A percentile compares a stretch with the other conserved stretches of the same genome.
phyloP scores from a whole-genome alignment of 2,113 vertebrate genomes.

The Ictalurus punctatus region DNA sequence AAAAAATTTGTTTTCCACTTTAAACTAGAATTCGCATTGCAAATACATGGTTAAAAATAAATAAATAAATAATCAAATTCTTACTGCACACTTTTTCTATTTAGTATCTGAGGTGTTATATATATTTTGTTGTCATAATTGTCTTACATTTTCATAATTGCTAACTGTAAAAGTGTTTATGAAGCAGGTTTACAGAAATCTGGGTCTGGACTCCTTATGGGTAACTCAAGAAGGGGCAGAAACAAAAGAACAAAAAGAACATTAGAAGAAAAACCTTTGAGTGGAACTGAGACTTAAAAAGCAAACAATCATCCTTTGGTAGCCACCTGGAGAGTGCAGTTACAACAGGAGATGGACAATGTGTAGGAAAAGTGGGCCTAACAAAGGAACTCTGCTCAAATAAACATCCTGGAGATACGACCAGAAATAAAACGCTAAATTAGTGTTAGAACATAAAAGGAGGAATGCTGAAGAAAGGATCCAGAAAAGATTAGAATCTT shows the following conservation, averaged over 20 bases:
- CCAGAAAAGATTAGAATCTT: not conserved
- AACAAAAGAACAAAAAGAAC: not conserved
- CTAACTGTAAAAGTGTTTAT: not conserved
- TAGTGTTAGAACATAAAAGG: not conserved
- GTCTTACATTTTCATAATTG: not conserved
- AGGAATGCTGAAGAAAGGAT: too few species aligned
- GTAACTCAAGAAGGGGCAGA: not conserved
- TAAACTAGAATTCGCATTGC: not conserved
- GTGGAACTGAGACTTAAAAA: not conserved
- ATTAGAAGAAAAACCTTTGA: not conserved
- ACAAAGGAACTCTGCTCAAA: slow-evolving; percentile 6
- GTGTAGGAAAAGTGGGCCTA: not conserved
- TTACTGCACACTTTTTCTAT: not conserved
- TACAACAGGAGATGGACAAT: not conserved
- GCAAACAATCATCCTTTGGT: not conserved
- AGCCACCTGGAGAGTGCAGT: not conserved
- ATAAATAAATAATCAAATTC: not conserved
- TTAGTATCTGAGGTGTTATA: not conserved
- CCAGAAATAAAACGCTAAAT: not conserved
- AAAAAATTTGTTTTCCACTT: not conserved
- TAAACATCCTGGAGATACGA: not conserved
- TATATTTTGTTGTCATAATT: not conserved
- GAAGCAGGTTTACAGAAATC: not conserved
- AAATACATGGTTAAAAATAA: not conserved
- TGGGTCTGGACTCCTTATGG: not conserved